Evolutionary conservation across 2,888 invertebrate genomes (phyloP).

Genomic region (Rotaria socialis): DNA sequence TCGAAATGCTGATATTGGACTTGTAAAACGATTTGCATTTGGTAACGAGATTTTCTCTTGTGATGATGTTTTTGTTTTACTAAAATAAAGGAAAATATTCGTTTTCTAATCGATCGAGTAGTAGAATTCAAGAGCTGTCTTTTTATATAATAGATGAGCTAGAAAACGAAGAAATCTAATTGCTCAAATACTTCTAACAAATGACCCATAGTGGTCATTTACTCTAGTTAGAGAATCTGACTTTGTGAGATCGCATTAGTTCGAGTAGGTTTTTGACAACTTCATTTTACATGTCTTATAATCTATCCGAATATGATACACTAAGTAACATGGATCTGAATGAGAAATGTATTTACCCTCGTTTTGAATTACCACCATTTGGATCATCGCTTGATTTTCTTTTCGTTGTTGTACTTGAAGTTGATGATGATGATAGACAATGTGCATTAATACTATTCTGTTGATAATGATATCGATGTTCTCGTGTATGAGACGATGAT

Average conservation of each 20-base stretch:
- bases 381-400: slow-evolving; percentile 34
- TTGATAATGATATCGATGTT: slow-evolving; percentile 18
- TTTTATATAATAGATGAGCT: too few relatives aligned
- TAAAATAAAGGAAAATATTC: neutral
- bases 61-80: slow-evolving; percentile 17
- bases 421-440: neutral
- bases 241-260: too few relatives aligned
- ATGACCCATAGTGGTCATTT: too few relatives aligned
- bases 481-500: slow-evolving; percentile 26
- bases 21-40: slow-evolving; percentile 24
- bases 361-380: slow-evolving; percentile 3
- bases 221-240: too few relatives aligned
- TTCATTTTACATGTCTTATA: too few relatives aligned
- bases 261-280: too few relatives aligned
- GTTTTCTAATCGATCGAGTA: too few relatives aligned
- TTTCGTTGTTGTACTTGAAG: slow-evolving; percentile 3
- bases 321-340: too few relatives aligned
- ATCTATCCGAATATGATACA: too few relatives aligned
- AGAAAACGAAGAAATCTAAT: too few relatives aligned
- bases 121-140: too few relatives aligned
- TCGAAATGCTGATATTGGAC: slow-evolving; percentile 36
- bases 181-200: too few relatives aligned
- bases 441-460: neutral
- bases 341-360: neutral
- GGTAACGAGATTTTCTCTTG: neutral